phyloP scores from a whole-genome alignment of 2,113 vertebrate genomes.

The Hassar affinis region DNA sequence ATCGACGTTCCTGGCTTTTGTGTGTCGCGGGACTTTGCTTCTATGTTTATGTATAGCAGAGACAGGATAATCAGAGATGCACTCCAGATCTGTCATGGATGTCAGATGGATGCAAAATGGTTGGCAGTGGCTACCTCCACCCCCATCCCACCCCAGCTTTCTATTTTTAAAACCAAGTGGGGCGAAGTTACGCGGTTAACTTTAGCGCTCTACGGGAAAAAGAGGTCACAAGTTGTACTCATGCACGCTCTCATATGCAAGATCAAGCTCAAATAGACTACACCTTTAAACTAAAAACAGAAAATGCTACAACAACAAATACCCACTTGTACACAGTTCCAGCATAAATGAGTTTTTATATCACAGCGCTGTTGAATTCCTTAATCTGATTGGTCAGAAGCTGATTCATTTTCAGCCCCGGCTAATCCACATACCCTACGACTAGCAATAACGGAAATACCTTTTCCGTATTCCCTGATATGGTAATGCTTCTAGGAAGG shows the following conservation, averaged over 20 bases:
- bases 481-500: not conserved
- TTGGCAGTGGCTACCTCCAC: not conserved
- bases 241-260: not conserved
- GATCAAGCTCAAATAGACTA: not conserved
- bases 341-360: not conserved
- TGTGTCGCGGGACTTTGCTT: not conserved
- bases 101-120: conserved; percentile 8
- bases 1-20: not conserved
- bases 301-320: not conserved
- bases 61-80: not conserved
- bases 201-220: conserved; percentile 12
- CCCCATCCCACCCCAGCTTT: not conserved
- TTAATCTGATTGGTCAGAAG: not conserved
- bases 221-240: conserved; percentile 21
- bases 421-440: too few relatives aligned
- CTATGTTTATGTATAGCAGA: not conserved
- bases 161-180: conserved; percentile 45
- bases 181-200: conserved; percentile 21
- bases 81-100: not conserved
- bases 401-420: not conserved
- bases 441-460: not conserved
- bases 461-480: too few relatives aligned
- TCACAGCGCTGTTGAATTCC: not conserved
- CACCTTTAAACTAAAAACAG: not conserved
- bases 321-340: not conserved